A percentile compares a stretch with the other conserved stretches of the same genome.
These are phyloP conservation scores for Coptotermes formosanus DNA, from an alignment of 1,140 invertebrate genomes.

Conservation along the genomic window DNA sequence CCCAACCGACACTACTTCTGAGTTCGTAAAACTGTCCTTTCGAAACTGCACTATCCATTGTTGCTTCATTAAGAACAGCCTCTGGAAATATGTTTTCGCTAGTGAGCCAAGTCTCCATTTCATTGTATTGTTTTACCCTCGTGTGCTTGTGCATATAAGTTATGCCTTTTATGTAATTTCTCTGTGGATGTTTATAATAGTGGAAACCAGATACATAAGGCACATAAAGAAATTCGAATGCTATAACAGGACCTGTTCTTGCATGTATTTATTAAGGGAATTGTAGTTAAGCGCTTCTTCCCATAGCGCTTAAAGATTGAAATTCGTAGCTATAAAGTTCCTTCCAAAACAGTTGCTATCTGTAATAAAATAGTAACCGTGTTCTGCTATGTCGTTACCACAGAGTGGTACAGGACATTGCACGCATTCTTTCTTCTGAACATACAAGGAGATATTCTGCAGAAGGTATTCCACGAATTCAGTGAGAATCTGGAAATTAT, in stretches of 20 bases:
- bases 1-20: no score
- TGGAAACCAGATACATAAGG: not conserved
- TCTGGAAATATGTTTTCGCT: no score
- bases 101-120: not conserved
- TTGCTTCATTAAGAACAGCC: no score
- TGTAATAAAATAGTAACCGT: not conserved
- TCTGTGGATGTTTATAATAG: not conserved
- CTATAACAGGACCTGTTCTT: not conserved
- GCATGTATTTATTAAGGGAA: not conserved
- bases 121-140: not conserved
- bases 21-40: no score
- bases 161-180: not conserved
- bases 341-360: not conserved
- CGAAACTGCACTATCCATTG: no score
- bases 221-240: not conserved
- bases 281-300: not conserved
- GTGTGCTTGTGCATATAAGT: not conserved
- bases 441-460: not conserved
- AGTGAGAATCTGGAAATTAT: no score
- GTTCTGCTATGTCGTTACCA: not conserved
- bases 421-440: not conserved
- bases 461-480: no score
- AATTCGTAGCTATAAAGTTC: not conserved
- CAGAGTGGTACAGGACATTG: not conserved
- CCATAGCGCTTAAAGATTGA: not conserved